Evolutionary conservation across 2,888 invertebrate species (phyloP).

Genomic region (Drosophila planitibia): DNA sequence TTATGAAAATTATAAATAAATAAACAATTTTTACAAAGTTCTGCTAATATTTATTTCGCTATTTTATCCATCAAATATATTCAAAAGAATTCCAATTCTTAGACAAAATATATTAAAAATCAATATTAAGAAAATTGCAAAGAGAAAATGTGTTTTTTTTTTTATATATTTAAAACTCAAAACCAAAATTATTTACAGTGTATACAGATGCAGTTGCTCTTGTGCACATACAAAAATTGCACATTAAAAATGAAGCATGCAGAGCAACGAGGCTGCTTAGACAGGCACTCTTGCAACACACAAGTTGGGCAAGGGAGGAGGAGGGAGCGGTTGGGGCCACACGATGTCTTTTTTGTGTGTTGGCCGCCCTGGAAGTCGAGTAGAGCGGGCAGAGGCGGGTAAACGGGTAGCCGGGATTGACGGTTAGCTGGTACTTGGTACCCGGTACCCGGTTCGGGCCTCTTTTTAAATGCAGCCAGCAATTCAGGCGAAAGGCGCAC

Average conservation of each 20-base stretch:
- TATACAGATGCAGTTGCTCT: constrained; percentile 19
- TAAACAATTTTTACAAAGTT: no score
- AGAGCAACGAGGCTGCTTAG: constrained; percentile 42
- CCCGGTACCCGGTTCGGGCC: constrained; percentile 37
- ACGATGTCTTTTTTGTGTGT: constrained; percentile 66
- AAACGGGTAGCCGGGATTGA: constrained; percentile 8
- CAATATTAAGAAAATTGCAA: neutral
- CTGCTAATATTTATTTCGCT: no score
- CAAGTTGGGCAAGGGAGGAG: neutral
- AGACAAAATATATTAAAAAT: neutral
- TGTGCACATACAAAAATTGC: constrained; percentile 53
- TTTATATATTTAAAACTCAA: neutral
- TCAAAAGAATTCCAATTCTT: neutral
- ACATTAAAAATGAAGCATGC: constrained; percentile 77
- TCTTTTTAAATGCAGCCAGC: constrained; percentile 59
- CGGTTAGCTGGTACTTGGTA: constrained; percentile 19
- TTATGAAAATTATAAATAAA: no score
- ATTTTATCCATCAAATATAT: neutral
- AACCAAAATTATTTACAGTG: constrained; percentile 2
- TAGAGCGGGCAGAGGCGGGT: neutral
- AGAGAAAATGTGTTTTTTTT: no score
- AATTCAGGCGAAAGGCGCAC: constrained; percentile 80
- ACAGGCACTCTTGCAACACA: constrained; percentile 11
- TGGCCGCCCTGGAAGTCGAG: constrained; percentile 47
- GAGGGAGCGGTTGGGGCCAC: constrained; percentile 4